phyloP scores from a whole-genome alignment of 2,888 invertebrate genomes.

The Dioctria rufipes region DNA sequence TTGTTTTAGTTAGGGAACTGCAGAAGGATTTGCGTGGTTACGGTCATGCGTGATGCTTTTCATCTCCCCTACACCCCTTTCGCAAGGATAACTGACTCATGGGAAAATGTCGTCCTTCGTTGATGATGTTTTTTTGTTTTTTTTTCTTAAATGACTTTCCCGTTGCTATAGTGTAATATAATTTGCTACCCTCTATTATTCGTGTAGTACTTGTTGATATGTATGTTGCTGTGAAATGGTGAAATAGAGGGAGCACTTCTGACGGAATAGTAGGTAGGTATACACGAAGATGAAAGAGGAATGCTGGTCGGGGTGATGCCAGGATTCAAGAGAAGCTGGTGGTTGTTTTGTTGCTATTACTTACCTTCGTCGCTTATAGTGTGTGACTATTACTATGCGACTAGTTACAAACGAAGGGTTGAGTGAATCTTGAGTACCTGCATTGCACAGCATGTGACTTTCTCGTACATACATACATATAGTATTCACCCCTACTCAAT shows the following conservation, averaged over 20 bases:
- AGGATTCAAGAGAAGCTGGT: neutral
- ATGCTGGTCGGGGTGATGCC: conserved; percentile 40
- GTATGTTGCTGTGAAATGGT: neutral
- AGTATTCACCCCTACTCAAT: no score
- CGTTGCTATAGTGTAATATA: neutral
- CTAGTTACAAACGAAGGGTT: neutral
- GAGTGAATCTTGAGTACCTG: conserved; percentile 50
- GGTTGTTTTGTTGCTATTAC: neutral
- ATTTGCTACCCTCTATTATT: conserved; percentile 32
- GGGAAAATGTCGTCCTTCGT: neutral
- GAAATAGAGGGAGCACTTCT: conserved; percentile 6
- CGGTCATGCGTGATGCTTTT: conserved; percentile 30
- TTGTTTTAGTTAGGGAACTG: neutral
- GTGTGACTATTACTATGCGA: no score
- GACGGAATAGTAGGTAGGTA: neutral
- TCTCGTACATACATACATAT: neutral
- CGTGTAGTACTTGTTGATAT: conserved; percentile 28
- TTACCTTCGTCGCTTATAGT: conserved; percentile 4
- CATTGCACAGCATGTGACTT: conserved; percentile 29
- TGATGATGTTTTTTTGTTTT: no score
- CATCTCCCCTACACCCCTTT: neutral
- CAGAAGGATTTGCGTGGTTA: conserved; percentile 27
- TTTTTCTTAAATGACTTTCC: no score
- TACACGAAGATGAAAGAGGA: neutral
- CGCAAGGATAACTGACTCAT: neutral